Conservation (phyloP, 2,113 vertebrate species). For the Elephantulus edwardii region DNA sequence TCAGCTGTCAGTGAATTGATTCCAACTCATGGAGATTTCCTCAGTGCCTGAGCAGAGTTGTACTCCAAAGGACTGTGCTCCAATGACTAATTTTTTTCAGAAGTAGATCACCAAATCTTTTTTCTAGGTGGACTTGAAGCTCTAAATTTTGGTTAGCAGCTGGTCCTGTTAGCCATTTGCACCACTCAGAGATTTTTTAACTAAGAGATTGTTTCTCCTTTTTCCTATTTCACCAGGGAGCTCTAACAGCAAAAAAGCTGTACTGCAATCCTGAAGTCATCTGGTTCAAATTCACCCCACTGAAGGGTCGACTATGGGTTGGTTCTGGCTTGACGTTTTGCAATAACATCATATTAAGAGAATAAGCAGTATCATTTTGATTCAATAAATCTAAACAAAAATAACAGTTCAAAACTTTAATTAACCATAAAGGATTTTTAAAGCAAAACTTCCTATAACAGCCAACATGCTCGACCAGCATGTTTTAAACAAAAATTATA, state of each 20-base stretch:
- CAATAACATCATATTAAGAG: neutral
- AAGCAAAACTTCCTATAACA: neutral
- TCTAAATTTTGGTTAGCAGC: too few species aligned
- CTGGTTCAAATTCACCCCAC: too few species aligned
- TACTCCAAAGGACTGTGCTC: too few species aligned
- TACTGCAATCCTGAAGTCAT: too few species aligned
- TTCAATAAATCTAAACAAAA: neutral
- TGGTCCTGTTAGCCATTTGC: too few species aligned
- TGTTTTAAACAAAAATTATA: neutral
- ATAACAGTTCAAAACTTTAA: neutral
- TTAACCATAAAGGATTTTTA: neutral
- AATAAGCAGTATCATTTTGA: constrained; percentile 27
- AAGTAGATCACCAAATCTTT: neutral
- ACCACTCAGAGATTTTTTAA: too few species aligned
- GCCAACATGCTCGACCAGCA: neutral
- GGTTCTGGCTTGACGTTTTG: too few species aligned
- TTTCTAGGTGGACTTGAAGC: neutral
- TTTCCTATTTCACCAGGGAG: too few species aligned
- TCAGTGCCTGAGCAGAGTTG: neutral
- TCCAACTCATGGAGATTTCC: neutral
- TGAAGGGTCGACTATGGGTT: too few species aligned
- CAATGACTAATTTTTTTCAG: neutral
- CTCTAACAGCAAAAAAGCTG: too few species aligned
- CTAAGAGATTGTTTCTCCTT: too few species aligned
- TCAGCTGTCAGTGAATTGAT: neutral